phyloP scores from a whole-genome alignment of 2,888 invertebrate genomes.

The Corythucha ciliata region DNA sequence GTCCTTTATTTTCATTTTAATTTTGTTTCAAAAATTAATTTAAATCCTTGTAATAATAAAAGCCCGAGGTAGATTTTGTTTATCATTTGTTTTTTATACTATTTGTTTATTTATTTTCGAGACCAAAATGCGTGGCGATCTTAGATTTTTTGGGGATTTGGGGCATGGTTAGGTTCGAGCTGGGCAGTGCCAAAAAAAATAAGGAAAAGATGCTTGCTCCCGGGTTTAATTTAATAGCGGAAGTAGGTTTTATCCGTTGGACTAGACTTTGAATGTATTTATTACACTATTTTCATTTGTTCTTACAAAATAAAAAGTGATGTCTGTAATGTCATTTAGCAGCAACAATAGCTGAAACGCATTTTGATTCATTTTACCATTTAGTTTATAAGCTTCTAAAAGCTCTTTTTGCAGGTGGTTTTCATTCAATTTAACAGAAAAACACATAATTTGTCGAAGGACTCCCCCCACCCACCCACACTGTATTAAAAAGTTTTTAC shows the following conservation, averaged over 20 bases:
- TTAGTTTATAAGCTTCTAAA: conserved; percentile 22
- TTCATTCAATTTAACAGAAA: conserved; percentile 11
- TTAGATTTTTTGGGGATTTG: conserved; percentile 17
- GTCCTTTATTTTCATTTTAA: not conserved
- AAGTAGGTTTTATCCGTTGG: too few relatives aligned
- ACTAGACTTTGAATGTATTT: conserved; percentile 27
- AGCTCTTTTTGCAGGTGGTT: conserved; percentile 24
- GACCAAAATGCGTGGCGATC: not conserved
- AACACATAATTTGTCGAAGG: not conserved
- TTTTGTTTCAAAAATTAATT: too few relatives aligned
- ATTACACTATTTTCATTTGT: conserved; percentile 22
- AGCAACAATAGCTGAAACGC: conserved; percentile 30
- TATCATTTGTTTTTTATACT: not conserved
- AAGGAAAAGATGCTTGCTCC: conserved; percentile 25
- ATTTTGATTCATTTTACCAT: conserved; percentile 17
- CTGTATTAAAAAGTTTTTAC: too few relatives aligned
- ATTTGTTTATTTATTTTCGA: not conserved
- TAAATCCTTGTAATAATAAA: too few relatives aligned
- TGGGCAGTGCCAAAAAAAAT: conserved; percentile 23
- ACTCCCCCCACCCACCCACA: too few relatives aligned
- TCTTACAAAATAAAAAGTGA: conserved; percentile 8
- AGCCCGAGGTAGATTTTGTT: too few relatives aligned
- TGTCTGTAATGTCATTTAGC: conserved; percentile 30
- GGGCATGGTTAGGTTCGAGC: conserved; percentile 21
- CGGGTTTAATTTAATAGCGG: too few relatives aligned